Evolutionary conservation across 1,140 invertebrate genomes (phyloP).

Genomic region (Battus philenor): DNA sequence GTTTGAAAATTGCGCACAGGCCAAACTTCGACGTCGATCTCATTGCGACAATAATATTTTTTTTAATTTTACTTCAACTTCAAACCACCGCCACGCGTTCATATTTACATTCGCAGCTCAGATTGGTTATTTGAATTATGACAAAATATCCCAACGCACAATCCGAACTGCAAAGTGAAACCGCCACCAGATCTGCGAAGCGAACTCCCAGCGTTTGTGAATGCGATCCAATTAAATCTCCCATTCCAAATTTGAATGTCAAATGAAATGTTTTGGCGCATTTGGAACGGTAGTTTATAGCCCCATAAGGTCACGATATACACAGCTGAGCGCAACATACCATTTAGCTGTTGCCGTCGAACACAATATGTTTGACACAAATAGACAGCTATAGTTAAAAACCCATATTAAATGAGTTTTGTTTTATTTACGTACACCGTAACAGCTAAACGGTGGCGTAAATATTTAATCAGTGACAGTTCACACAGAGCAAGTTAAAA

Average conservation of each 20-base stretch:
- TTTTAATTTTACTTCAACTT: neutral
- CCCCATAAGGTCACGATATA: constrained; percentile 66
- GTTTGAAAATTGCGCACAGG: neutral
- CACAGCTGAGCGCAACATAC: constrained; percentile 69
- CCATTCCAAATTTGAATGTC: constrained; percentile 30
- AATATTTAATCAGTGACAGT: neutral
- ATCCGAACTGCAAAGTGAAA: constrained; percentile 36
- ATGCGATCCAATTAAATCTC: constrained; percentile 34
- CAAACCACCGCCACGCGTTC: constrained; percentile 22
- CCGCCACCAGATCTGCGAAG: constrained; percentile 63
- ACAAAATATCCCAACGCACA: neutral
- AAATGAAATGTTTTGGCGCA: constrained; percentile 18
- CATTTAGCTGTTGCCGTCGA: constrained; percentile 57
- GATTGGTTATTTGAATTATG: constrained; percentile 11
- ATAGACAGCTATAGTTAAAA: no score
- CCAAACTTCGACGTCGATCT: neutral
- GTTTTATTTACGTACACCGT: constrained; percentile 1
- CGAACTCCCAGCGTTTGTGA: constrained; percentile 48
- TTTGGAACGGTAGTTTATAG: constrained; percentile 42
- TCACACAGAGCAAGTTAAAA: constrained; percentile 7
- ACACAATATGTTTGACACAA: constrained; percentile 18
- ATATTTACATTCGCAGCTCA: constrained; percentile 27
- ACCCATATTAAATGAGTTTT: neutral
- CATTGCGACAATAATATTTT: neutral
- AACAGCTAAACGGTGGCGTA: constrained; percentile 12